Evolutionary conservation across 1,140 invertebrate genomes (phyloP), one percentile per base, ranked within the genome.

Genomic region (Pachypeltis micranthus): DNA sequence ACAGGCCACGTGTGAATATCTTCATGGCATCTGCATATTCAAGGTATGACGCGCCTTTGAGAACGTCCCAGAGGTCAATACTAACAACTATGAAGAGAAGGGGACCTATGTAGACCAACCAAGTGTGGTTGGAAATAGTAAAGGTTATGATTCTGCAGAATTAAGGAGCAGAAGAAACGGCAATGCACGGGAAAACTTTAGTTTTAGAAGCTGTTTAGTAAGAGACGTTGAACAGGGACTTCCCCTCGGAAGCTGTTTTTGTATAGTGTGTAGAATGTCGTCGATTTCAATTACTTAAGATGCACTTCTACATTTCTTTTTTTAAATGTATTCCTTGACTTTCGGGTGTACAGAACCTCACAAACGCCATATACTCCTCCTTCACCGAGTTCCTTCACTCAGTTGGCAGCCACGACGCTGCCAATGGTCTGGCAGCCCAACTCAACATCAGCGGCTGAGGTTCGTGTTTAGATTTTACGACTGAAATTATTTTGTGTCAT

Each of bases 401-500:
- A 3, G 39, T 65, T 2, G 63, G 67, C n/a, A 65, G 62, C 34
- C 44, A 64, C 23, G 29, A 62, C 23, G 72, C 71, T 57, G 73
- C 74, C 1, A 31, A 47, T 10, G 60, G 60, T 1, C 27, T 62
- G 19, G 60, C 60, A 28, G 34, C 44, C 14, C 60, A 54, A 27
- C 47, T 62, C 39, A 62, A 62, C 24, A 62, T 62, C 23, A 62
- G 47, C 19, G 47, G 47, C 23, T 51, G 47, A 51, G 16, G 31
- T n/a, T n/a, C n/a, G n/a, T n/a, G n/a, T n/a, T n/a, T n/a, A n/a
- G n/a, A n/a, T n/a, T n/a, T n/a, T n/a, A n/a, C n/a, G n/a, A n/a
- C n/a, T n/a, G n/a, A n/a, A n/a, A n/a, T n/a, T n/a, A n/a, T n/a
- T n/a, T n/a, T n/a, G n/a, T n/a, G n/a, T n/a, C n/a, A n/a, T n/a